These are phyloP conservation scores for Sinhomidia bicolor DNA, from an alignment of 2,888 invertebrate genomes.

Conservation along the genomic window DNA sequence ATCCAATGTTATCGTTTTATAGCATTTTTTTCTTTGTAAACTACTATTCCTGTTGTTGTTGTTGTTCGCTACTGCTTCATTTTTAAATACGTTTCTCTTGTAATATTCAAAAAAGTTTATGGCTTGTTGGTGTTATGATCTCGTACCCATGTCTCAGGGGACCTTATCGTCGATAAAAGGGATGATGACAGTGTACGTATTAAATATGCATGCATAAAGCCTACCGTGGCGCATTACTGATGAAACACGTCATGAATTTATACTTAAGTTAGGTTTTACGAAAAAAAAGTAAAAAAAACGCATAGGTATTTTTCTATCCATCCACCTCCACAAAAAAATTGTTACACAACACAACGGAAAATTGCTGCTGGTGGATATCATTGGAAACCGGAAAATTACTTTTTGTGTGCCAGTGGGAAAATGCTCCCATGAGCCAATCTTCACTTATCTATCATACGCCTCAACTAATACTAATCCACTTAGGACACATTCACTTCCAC, in stretches of 20 bases:
- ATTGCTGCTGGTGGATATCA: too few species aligned
- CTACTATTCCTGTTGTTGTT: too few species aligned
- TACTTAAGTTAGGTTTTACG: too few species aligned
- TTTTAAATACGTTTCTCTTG: background rate
- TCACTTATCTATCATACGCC: background rate
- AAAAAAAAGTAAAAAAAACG: too few species aligned
- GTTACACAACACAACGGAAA: too few species aligned
- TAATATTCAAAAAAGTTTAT: constrained; percentile 5
- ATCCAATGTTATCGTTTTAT: constrained; percentile 23
- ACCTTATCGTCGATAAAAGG: background rate
- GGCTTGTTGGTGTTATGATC: background rate
- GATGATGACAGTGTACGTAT: too few species aligned
- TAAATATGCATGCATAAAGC: too few species aligned
- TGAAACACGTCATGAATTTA: too few species aligned
- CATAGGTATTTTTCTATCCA: too few species aligned
- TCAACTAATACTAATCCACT: background rate
- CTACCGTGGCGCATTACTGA: too few species aligned
- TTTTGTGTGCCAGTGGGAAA: background rate
- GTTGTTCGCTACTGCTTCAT: constrained; percentile 9
- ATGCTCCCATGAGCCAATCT: background rate
- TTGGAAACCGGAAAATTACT: background rate
- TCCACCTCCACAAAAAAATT: background rate
- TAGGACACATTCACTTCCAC: background rate
- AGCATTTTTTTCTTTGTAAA: too few species aligned
- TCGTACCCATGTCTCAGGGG: background rate